Conservation (phyloP, 2,888 invertebrate species). For the Tiliacea citrago region DNA sequence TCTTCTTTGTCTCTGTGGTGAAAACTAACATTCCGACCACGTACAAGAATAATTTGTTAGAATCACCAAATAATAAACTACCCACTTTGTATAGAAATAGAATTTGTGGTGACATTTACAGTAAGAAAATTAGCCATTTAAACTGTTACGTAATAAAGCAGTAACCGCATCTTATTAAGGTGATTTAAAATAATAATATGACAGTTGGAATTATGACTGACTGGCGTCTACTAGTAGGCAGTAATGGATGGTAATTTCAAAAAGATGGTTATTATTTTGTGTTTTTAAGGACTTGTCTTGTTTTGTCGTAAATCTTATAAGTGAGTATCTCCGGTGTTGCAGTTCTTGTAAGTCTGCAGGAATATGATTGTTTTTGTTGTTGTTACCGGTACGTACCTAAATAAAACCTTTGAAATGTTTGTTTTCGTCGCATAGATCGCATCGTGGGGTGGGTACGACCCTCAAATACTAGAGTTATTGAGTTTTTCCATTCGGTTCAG, state of each 20-base stretch:
- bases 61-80: slow-evolving; percentile 31
- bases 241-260: slow-evolving; percentile 50
- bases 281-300: slow-evolving; percentile 5
- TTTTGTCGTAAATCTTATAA: slow-evolving; percentile 6
- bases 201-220: slow-evolving; percentile 36
- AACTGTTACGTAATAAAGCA: slow-evolving; percentile 34
- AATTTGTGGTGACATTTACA: slow-evolving; percentile 45
- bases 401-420: not conserved
- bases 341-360: not conserved
- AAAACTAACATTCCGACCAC: slow-evolving; percentile 2
- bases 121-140: slow-evolving; percentile 36
- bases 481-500: not conserved
- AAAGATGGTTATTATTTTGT: slow-evolving; percentile 23
- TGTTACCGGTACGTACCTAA: not conserved
- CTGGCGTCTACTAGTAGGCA: slow-evolving; percentile 10
- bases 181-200: slow-evolving; percentile 60
- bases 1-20: not conserved
- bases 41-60: slow-evolving; percentile 21
- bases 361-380: not conserved
- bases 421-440: not conserved
- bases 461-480: not conserved
- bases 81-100: slow-evolving; percentile 13
- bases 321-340: not conserved
- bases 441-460: not conserved
- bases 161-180: slow-evolving; percentile 49